Percentiles rank a stretch among this genome's conserved stretches.
These are phyloP conservation scores for Physella acuta DNA, from an alignment of 1,140 invertebrate species.

Conservation along the genomic window DNA sequence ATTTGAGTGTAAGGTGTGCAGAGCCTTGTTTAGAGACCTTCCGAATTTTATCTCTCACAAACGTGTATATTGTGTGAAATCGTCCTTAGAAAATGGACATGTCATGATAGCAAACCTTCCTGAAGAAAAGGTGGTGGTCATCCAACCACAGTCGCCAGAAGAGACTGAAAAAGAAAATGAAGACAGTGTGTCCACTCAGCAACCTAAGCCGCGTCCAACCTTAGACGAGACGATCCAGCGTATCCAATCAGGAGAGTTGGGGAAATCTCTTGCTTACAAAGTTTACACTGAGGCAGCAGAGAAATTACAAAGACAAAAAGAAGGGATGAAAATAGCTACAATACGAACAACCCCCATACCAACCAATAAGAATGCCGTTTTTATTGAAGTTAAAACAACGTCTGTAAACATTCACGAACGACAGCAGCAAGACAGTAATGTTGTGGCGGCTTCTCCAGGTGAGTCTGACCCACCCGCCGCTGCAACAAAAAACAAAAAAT, in stretches of 20 bases:
- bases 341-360: slow-evolving; percentile 35
- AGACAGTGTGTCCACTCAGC: not conserved
- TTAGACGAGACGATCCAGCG: slow-evolving; percentile 9
- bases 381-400: slow-evolving; percentile 28
- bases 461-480: not conserved
- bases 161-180: slow-evolving; percentile 11
- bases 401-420: slow-evolving; percentile 6
- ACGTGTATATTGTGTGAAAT: slow-evolving; percentile 71
- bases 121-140: slow-evolving; percentile 42
- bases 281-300: slow-evolving; percentile 44
- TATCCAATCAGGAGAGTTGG: slow-evolving; percentile 21
- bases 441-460: not conserved
- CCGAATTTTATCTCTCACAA: slow-evolving; percentile 84
- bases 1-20: slow-evolving; percentile 81
- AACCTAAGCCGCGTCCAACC: not conserved
- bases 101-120: slow-evolving; percentile 7
- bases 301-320: slow-evolving; percentile 38
- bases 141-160: slow-evolving; percentile 43
- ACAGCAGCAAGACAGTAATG: slow-evolving; percentile 3
- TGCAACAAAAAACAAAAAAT: not conserved
- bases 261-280: slow-evolving; percentile 41
- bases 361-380: slow-evolving; percentile 42
- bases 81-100: slow-evolving; percentile 23
- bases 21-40: slow-evolving; percentile 80
- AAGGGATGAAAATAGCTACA: slow-evolving; percentile 22